Evolutionary conservation across 2,797 vertebrate genomes (phyloP).

Genomic region (Leucoraja ocellata): DNA sequence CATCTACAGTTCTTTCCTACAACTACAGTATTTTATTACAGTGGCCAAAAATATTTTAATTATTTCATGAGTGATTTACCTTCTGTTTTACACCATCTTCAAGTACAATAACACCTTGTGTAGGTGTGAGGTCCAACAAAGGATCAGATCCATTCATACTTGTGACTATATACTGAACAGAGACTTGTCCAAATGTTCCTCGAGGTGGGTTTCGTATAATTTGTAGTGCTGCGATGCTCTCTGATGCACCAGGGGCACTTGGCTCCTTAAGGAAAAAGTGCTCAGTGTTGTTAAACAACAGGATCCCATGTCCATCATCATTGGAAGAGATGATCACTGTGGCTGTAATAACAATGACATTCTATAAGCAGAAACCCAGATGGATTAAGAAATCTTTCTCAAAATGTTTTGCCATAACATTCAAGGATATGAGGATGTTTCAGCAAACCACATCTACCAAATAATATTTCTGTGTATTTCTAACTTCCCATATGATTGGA

Average conservation of each 20-base stretch:
- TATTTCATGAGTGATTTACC: slow-evolving; percentile 56
- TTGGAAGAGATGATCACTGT: slow-evolving; percentile 79
- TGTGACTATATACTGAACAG: slow-evolving; percentile 75
- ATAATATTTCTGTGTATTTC: neutral
- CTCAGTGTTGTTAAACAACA: slow-evolving; percentile 84
- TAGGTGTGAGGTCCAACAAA: slow-evolving; percentile 75
- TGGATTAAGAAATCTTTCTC: neutral
- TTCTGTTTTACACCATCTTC: slow-evolving; percentile 83
- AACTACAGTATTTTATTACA: no score
- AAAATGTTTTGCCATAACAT: neutral
- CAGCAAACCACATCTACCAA: neutral
- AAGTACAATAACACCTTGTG: slow-evolving; percentile 76
- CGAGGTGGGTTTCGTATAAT: slow-evolving; percentile 74
- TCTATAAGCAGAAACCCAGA: neutral
- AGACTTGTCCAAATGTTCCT: slow-evolving; percentile 81
- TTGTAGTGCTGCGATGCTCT: slow-evolving; percentile 72
- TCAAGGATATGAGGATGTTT: neutral
- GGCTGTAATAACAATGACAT: slow-evolving; percentile 54
- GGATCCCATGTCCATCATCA: slow-evolving; percentile 85
- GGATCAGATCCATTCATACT: slow-evolving; percentile 74
- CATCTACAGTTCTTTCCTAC: no score
- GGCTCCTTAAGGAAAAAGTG: slow-evolving; percentile 79
- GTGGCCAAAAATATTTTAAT: neutral
- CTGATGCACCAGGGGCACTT: slow-evolving; percentile 61
- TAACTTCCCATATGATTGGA: neutral